Evolutionary conservation across 2,888 invertebrate genomes (phyloP), one percentile per base, ranked within the genome.

Genomic region (Hypselothyrea guttata): DNA sequence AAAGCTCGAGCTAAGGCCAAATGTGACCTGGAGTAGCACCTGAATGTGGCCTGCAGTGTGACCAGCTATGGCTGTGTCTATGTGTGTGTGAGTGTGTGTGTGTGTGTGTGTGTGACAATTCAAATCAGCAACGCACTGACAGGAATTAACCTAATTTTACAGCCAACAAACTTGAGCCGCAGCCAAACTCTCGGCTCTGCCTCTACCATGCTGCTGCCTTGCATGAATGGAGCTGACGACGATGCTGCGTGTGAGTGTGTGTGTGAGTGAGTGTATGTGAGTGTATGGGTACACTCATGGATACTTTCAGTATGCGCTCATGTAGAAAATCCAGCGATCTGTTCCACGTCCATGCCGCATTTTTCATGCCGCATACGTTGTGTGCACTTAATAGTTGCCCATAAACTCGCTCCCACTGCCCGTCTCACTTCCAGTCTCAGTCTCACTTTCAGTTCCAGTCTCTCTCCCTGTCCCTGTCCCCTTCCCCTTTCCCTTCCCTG

Each of bases 261-360:
- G n/a, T n/a, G n/a, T n/a, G n/a, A n/a, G 44, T 18, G 48, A 15
- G 27, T 42, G 28, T 49, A 52, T 5, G 44, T 18, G 48, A 15
- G 27, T 42, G 28, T 49, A 52, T 5, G 2, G 3, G 22, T 22
- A 22, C 5, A 65, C 59, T 65, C 48, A 55, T 30, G 71, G 37
- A 70, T 60, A 86, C 81, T 72, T 79, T 84, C 61, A 78, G 86
- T 75, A 77, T 72, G 84, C 87, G 84, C 85, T 88, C 88, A 88
- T 75, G 87, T 84, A 79, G 86, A 88, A 88, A 88, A 88, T 88
- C 88, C 83, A 84, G 75, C 88, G 88, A 88, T 88, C 88, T 87
- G 89, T 87, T 86, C 87, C 88, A 85, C 79, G 85, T 86, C 86
- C 83, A 86, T 79, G 71, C 70, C 77, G 66, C 81, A 85, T 85